phyloP scores from a whole-genome alignment of 2,113 vertebrate species.

The Gasterosteus aculeatus region DNA sequence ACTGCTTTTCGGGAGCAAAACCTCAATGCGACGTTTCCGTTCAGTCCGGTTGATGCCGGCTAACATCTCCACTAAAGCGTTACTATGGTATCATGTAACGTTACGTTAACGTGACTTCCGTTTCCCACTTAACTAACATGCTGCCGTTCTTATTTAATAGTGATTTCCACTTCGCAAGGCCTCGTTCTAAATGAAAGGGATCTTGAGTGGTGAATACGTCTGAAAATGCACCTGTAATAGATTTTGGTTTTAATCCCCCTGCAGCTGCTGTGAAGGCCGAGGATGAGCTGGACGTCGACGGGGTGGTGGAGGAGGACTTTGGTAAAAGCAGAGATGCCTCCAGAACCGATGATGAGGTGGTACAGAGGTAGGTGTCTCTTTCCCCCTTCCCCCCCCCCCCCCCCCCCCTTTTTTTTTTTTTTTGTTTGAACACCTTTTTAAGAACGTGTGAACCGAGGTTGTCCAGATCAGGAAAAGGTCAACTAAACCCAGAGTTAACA shows the following conservation, averaged over 20 bases:
- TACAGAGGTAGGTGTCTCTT: conserved; percentile 88
- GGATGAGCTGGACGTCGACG: conserved; percentile 87
- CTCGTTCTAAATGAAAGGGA: neutral
- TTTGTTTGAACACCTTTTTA: neutral
- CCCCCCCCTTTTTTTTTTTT: too few species aligned
- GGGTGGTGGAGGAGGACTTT: conserved; percentile 89
- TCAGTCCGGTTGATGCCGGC: neutral
- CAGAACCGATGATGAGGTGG: conserved; percentile 92
- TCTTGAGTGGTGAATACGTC: neutral
- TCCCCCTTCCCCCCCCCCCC: too few species aligned
- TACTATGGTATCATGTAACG: neutral
- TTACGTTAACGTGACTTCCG: neutral
- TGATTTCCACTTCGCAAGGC: neutral
- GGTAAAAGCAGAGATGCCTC: conserved; percentile 96
- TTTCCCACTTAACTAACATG: neutral
- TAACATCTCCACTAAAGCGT: neutral
- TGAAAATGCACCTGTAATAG: neutral
- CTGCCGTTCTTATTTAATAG: neutral
- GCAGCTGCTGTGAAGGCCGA: conserved; percentile 75
- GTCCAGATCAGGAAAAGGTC: neutral
- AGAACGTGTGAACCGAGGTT: neutral
- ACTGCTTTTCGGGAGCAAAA: conserved; percentile 33
- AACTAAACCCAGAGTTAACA: conserved; percentile 4
- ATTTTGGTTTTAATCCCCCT: neutral
- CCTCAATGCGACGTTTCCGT: neutral